Conservation (phyloP, 2,888 invertebrate species). For the Cistogaster globosa region DNA sequence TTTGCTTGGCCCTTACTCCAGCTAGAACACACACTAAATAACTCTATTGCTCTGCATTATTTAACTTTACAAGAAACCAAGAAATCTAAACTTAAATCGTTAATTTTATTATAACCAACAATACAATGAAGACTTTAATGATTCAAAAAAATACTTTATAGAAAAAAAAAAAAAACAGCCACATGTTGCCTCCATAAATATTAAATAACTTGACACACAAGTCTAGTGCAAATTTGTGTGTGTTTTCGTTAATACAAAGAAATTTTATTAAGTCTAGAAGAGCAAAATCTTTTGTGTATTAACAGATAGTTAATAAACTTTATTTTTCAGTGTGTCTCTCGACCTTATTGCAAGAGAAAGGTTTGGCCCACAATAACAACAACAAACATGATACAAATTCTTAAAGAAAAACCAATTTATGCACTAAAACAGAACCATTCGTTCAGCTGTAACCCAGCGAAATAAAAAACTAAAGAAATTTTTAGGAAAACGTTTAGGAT, state of each 20-base stretch:
- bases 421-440: too few relatives aligned
- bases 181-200: slow-evolving; percentile 70
- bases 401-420: neutral
- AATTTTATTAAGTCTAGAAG: slow-evolving; percentile 11
- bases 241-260: slow-evolving; percentile 13
- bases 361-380: slow-evolving; percentile 40
- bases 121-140: slow-evolving; percentile 35
- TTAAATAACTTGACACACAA: slow-evolving; percentile 70
- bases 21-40: neutral
- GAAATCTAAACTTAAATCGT: slow-evolving; percentile 35
- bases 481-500: too few relatives aligned
- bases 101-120: slow-evolving; percentile 43
- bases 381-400: slow-evolving; percentile 27
- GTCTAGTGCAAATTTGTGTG: slow-evolving; percentile 55
- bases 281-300: slow-evolving; percentile 51
- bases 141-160: slow-evolving; percentile 56
- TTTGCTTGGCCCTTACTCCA: too few relatives aligned
- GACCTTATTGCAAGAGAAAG: slow-evolving; percentile 46
- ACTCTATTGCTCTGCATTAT: neutral
- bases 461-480: too few relatives aligned
- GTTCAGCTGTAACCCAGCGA: too few relatives aligned
- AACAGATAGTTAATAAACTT: slow-evolving; percentile 51
- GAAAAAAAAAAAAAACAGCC: slow-evolving; percentile 51
- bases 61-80: slow-evolving; percentile 11
- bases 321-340: slow-evolving; percentile 31